Percentiles rank a stretch among this genome's conserved stretches.
phyloP scores from a whole-genome alignment of 2,797 vertebrate genomes.

The Todus mexicanus region DNA sequence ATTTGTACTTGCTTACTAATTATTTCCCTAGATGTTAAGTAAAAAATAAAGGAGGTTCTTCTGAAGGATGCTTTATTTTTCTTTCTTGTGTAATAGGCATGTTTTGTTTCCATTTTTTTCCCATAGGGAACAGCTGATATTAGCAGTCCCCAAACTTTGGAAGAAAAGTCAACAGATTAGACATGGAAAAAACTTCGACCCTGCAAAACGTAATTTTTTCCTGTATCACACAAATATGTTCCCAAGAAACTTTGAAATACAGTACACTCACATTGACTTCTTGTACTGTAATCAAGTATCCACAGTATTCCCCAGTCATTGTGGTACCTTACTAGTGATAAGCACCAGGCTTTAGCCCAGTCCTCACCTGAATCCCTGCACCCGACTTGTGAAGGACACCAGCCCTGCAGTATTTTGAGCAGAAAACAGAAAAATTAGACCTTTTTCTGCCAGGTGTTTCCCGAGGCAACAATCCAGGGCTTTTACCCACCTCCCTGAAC shows the following conservation, averaged over 20 bases:
- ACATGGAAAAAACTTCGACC: slow-evolving; percentile 1
- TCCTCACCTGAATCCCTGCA: background rate
- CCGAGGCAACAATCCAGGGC: background rate
- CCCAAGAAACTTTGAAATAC: background rate
- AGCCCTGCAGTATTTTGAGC: background rate
- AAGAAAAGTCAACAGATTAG: slow-evolving; percentile 27
- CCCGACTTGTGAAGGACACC: background rate
- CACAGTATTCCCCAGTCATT: background rate
- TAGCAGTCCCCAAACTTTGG: background rate
- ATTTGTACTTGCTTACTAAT: background rate
- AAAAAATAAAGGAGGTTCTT: background rate
- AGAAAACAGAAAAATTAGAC: background rate
- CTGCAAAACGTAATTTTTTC: background rate
- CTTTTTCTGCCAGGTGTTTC: background rate
- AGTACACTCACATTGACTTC: background rate
- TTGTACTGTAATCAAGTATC: background rate
- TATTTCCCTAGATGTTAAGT: background rate
- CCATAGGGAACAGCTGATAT: slow-evolving; percentile 33
- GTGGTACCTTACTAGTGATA: background rate
- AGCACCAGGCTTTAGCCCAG: background rate
- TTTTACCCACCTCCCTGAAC: background rate
- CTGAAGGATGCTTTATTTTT: background rate
- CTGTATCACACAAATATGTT: background rate
- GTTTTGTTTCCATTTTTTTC: background rate
- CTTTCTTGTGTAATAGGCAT: background rate